A percentile compares a stretch with the other conserved stretches of the same genome.
phyloP scores from a whole-genome alignment of 2,888 invertebrate genomes.

The Rhamnusium bicolor region DNA sequence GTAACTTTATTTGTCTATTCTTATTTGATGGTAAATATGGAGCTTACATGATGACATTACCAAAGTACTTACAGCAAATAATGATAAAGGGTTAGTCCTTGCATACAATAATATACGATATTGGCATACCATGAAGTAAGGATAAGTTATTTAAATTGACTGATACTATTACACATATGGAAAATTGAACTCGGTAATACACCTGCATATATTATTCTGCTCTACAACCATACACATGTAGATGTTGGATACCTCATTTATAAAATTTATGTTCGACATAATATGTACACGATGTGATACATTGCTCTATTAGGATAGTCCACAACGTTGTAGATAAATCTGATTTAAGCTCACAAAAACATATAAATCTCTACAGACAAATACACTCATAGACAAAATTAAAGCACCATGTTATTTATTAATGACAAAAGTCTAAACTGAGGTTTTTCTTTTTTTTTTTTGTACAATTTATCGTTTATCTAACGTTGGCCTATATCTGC shows the following conservation, averaged over 20 bases:
- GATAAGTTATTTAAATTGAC: conserved; percentile 10
- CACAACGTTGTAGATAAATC: not conserved
- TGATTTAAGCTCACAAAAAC: too few relatives aligned
- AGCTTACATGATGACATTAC: conserved; percentile 6
- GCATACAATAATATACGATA: not conserved
- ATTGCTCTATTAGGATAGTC: conserved; percentile 10
- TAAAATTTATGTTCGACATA: conserved; percentile 15
- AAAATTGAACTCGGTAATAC: conserved; percentile 13
- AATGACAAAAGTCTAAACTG: too few relatives aligned
- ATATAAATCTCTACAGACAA: too few relatives aligned
- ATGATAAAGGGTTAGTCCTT: not conserved
- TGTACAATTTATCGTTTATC: too few relatives aligned
- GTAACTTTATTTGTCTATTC: conserved; percentile 16
- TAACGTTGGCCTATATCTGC: too few relatives aligned
- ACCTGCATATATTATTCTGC: conserved; percentile 8
- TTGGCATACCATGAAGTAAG: not conserved
- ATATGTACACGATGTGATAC: conserved; percentile 16
- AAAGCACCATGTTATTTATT: too few relatives aligned
- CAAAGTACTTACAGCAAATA: conserved; percentile 17
- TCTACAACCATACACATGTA: conserved; percentile 4
- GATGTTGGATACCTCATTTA: conserved; percentile 20
- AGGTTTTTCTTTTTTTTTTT: too few relatives aligned
- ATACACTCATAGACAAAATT: too few relatives aligned
- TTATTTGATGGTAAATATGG: not conserved
- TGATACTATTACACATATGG: conserved; percentile 7